These are phyloP conservation scores for Anseranas semipalmata DNA, from an alignment of 2,113 vertebrate species.

Conservation along the genomic window DNA sequence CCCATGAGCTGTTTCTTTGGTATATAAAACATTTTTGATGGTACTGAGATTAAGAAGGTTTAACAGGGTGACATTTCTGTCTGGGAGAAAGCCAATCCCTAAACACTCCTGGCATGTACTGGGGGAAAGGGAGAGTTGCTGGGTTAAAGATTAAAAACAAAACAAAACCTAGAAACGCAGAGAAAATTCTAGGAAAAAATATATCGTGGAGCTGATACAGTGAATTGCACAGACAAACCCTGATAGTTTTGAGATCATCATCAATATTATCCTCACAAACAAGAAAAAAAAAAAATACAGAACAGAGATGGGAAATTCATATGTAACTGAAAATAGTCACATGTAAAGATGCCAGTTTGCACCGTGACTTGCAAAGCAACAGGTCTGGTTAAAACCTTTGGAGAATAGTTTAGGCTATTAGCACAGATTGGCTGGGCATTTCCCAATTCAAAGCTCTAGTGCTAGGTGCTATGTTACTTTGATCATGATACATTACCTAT, in stretches of 20 bases:
- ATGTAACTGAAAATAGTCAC: not conserved
- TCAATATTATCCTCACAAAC: not conserved
- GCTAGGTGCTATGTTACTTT: not conserved
- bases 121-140: not conserved
- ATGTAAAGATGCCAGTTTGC: not conserved
- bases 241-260: not conserved
- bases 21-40: not conserved
- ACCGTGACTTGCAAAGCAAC: not conserved
- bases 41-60: not conserved
- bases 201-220: not conserved
- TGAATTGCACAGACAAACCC: not conserved
- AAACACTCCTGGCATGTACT: not conserved
- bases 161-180: not conserved
- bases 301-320: not conserved
- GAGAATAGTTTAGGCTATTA: not conserved
- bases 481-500: not conserved
- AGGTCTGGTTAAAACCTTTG: not conserved
- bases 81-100: not conserved
- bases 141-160: not conserved
- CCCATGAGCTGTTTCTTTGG: not conserved
- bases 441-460: not conserved
- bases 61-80: not conserved
- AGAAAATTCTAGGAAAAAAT: not conserved
- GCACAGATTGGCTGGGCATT: not conserved
- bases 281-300: not conserved